Base-by-base conservation (phyloP, 2,888 invertebrate genomes). In the Parnassius glacialis region DNA sequence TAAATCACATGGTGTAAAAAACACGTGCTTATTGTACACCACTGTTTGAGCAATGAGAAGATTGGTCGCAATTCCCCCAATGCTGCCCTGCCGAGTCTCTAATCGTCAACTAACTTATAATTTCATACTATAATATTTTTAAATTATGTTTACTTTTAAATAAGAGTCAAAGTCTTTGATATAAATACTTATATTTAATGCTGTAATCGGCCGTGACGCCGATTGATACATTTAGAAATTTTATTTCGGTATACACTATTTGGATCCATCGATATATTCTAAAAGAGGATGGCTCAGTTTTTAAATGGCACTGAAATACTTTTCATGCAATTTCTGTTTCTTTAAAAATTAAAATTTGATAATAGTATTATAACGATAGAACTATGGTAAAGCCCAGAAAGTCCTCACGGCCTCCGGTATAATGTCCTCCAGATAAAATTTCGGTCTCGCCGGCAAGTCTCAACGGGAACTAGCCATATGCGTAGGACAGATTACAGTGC, bases 161-260 rank as follows among this genome's bases (percentile, higher is more conserved):
- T 48, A 54, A 59, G 20, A 54, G 11, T 2, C 10, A 43, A 43
- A 50, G 48, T 50, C 20, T 11, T 43, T 25, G 9, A 25, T 25
- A 60, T 60, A 60, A 50, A 60, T 60, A 34, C 34, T 34, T 34
- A 48, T 16, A 54, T 53, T 48, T 20, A 16, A 48, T 60, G 41
- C 50, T 54, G 59, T 25, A 54, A 60, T 54, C 54, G 59, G 59
- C 59, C 59, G 43, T 50, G 54, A 60, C 59, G 59, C 50, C 25
- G 43, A 12, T 20, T 20, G 50, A 13, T 43, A 42, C 11, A 48
- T 60, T 60, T 54, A 54, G 54, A 50, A 54, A 60, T 54, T 60
- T 60, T 60, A 60, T 60, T 60, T 60, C 50, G n/a, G 48, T 42
- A 60, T 43, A 50, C 54, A 25, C 20, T 25, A 50, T 50, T 50